Evolutionary conservation across 1,140 invertebrate genomes (phyloP).

Genomic region (Drosophila rufa): DNA sequence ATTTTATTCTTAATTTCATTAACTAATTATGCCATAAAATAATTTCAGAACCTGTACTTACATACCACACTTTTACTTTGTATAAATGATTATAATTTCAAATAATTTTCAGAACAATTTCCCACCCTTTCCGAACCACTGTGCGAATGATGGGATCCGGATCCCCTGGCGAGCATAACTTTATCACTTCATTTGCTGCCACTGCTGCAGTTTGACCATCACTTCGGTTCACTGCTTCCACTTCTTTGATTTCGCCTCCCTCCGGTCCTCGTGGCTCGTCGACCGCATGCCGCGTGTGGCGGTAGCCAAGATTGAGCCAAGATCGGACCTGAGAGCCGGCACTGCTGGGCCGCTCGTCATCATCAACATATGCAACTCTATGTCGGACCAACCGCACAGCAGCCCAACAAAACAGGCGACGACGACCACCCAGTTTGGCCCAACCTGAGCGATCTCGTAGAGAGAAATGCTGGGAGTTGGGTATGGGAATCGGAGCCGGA

Average conservation of each 20-base stretch:
- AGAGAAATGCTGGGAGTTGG: constrained; percentile 10
- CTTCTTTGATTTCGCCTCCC: constrained; percentile 62
- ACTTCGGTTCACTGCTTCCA: constrained; percentile 67
- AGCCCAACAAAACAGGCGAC: constrained; percentile 73
- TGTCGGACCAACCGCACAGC: constrained; percentile 79
- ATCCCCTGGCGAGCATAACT: constrained; percentile 76
- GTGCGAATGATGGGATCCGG: constrained; percentile 45
- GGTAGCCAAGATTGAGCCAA: constrained; percentile 66
- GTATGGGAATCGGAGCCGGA: constrained; percentile 20
- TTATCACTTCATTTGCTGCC: constrained; percentile 82
- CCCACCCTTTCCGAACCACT: background rate
- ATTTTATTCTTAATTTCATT: background rate
- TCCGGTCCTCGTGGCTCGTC: constrained; percentile 10
- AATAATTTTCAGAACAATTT: background rate
- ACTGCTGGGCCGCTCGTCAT: constrained; percentile 55
- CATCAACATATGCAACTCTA: constrained; percentile 75
- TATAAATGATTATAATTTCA: background rate
- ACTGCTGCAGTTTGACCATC: constrained; percentile 74
- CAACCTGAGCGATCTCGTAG: constrained; percentile 37
- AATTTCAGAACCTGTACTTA: too few relatives aligned
- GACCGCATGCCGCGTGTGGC: constrained; percentile 79
- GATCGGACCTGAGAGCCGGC: constrained; percentile 13
- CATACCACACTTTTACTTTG: background rate
- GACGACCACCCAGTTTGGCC: constrained; percentile 56
- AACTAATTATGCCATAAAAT: background rate